Evolutionary conservation across 2,888 invertebrate species (phyloP).

Genomic region (Tanypteryx hageni): DNA sequence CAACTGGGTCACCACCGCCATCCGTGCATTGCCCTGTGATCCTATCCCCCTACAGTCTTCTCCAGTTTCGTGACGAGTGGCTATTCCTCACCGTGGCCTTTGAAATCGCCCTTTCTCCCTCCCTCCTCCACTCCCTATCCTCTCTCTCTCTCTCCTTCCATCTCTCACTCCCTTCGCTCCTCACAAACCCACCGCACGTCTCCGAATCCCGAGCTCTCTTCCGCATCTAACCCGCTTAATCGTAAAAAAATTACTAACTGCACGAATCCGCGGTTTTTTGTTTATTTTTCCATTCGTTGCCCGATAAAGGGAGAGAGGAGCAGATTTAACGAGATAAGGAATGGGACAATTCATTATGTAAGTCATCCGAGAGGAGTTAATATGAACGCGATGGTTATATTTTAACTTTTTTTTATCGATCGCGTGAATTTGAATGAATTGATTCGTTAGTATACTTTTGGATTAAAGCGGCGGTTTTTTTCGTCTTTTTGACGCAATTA

Average conservation of each 20-base stretch:
- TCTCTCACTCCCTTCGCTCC: neutral
- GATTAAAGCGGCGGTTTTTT: too few relatives aligned
- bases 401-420: neutral
- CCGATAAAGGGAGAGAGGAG: neutral
- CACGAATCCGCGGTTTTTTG: neutral
- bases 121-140: neutral
- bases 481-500: too few relatives aligned
- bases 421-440: neutral
- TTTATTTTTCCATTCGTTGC: neutral
- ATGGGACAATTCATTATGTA: neutral
- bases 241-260: neutral
- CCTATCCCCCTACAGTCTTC: neutral
- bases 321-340: neutral
- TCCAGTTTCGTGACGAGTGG: neutral
- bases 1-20: conserved; percentile 23
- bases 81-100: neutral
- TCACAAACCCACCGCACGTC: neutral
- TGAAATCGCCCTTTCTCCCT: neutral
- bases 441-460: too few relatives aligned
- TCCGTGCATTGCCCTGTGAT: neutral
- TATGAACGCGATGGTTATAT: too few relatives aligned
- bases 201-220: neutral
- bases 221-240: neutral
- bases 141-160: neutral
- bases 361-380: too few relatives aligned